These are phyloP conservation scores for Lemur catta DNA, from an alignment of 2,797 vertebrate species.

Conservation along the genomic window DNA sequence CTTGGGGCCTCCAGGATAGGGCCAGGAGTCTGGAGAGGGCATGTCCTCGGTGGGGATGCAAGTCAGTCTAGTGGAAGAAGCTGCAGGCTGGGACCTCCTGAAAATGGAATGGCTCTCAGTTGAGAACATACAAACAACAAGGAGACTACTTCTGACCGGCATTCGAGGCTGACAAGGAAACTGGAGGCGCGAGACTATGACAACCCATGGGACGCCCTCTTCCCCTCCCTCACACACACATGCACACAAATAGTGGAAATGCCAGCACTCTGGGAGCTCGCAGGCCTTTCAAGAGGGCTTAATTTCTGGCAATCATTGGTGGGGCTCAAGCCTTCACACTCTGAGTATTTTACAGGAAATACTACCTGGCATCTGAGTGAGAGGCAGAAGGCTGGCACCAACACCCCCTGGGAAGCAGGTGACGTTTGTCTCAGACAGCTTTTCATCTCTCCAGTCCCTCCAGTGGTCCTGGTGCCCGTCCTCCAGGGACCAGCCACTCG, in stretches of 20 bases:
- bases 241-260: background rate
- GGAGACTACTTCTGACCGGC: background rate
- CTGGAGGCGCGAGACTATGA: background rate
- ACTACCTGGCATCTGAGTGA: background rate
- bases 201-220: background rate
- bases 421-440: background rate
- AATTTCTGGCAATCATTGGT: background rate
- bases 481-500: background rate
- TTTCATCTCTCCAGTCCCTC: background rate
- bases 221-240: background rate
- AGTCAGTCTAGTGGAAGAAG: background rate
- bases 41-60: background rate
- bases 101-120: background rate
- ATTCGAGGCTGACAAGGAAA: background rate
- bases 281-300: background rate
- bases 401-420: background rate
- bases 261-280: background rate
- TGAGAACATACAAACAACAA: background rate
- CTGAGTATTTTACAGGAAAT: background rate
- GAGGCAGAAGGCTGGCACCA: background rate
- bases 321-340: background rate
- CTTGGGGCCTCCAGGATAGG: background rate
- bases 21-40: background rate
- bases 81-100: background rate
- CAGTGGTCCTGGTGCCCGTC: background rate